Conservation (phyloP, 2,113 vertebrate genomes). For the human region GRCh38 chr3:128535501-128536000, state of each 20-base stretch:
- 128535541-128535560: neutral
- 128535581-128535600: neutral
- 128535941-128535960: neutral
- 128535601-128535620: too few species aligned
- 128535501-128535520: neutral
- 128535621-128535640: neutral
- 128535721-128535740: neutral
- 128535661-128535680: neutral
- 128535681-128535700: neutral
- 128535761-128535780: too few species aligned
- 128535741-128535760: neutral
- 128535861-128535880: neutral
- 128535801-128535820: neutral
- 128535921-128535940: neutral
- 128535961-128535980: neutral
- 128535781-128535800: neutral
- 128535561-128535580: neutral
- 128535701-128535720: neutral
- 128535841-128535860: neutral
- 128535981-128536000: neutral
- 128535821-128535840: neutral
- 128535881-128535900: neutral
- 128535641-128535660: neutral
- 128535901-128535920: neutral
- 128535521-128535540: neutral